These are phyloP conservation scores for roundworm (Caenorhabditis elegans) DNA, from an alignment of 1,140 invertebrate genomes.

Conservation along the genomic window DNA sequence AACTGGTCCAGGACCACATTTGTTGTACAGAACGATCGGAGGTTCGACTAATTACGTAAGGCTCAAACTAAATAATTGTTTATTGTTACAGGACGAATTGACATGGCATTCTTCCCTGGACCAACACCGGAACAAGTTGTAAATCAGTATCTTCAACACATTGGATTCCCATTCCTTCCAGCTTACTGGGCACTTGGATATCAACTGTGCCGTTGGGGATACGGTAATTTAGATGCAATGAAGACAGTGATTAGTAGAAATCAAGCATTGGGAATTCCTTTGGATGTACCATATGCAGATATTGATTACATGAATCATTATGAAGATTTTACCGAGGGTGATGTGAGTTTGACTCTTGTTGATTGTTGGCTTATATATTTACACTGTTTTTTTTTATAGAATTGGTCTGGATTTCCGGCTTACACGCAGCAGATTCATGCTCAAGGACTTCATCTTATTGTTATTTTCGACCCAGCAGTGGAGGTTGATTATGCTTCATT, in stretches of 20 bases:
- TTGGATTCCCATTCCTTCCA: slow-evolving; percentile 66
- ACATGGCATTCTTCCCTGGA: slow-evolving; percentile 69
- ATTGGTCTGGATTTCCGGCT: slow-evolving; percentile 39
- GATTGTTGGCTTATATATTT: neutral
- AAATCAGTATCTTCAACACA: slow-evolving; percentile 69
- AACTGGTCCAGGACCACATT: slow-evolving; percentile 58
- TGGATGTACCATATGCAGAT: slow-evolving; percentile 58
- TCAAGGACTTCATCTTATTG: slow-evolving; percentile 44
- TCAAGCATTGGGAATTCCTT: slow-evolving; percentile 66
- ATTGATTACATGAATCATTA: slow-evolving; percentile 86
- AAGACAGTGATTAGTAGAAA: slow-evolving; percentile 67
- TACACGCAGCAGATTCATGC: slow-evolving; percentile 44
- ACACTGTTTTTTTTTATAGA: slow-evolving; percentile 69
- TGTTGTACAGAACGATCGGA: slow-evolving; percentile 64
- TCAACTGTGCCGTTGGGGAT: slow-evolving; percentile 74
- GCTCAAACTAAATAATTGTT: slow-evolving; percentile 60
- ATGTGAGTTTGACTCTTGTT: slow-evolving; percentile 22
- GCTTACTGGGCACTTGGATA: slow-evolving; percentile 69
- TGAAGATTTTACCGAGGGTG: slow-evolving; percentile 78
- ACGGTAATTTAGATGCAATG: slow-evolving; percentile 74
- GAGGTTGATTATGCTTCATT: slow-evolving; percentile 51
- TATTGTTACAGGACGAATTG: slow-evolving; percentile 64
- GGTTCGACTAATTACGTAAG: slow-evolving; percentile 43
- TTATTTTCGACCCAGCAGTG: slow-evolving; percentile 50
- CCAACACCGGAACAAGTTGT: slow-evolving; percentile 69